Evolutionary conservation across 1,140 invertebrate species (phyloP).

Genomic region (Geopemphigus sp.): DNA sequence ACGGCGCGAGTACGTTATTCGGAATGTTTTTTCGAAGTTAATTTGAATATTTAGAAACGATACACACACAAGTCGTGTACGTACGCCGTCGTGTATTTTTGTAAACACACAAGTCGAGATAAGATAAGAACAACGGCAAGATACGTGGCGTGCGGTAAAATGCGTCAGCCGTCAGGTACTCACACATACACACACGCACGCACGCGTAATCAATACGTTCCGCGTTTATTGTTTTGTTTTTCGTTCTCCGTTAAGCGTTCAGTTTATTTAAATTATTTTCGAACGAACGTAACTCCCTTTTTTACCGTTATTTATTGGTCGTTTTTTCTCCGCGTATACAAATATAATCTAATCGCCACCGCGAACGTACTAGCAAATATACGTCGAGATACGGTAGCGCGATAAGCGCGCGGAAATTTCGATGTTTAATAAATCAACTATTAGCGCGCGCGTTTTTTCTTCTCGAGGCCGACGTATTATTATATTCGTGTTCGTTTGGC

Average conservation of each 20-base stretch:
- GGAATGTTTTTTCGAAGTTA: not conserved
- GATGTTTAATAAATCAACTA: not conserved
- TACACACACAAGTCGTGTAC: not conserved
- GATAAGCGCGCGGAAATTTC: slow-evolving; percentile 23
- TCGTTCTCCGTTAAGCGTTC: too few species aligned
- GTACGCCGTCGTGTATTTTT: not conserved
- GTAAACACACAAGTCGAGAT: slow-evolving; percentile 1
- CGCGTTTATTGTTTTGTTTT: slow-evolving; percentile 24
- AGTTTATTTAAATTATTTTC: slow-evolving; percentile 25
- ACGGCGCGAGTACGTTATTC: not conserved
- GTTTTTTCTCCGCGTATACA: not conserved
- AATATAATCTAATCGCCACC: not conserved
- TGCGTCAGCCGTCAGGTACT: not conserved
- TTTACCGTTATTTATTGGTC: too few species aligned
- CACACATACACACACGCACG: not conserved
- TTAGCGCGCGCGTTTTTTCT: not conserved
- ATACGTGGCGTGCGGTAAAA: too few species aligned
- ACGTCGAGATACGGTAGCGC: not conserved
- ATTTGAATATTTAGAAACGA: not conserved
- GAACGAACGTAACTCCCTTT: not conserved
- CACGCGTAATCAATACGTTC: not conserved
- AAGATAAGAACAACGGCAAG: too few species aligned
- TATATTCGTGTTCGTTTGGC: not conserved
- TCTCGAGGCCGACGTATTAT: not conserved
- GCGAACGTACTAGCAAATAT: not conserved